phyloP scores from a whole-genome alignment of 2,888 invertebrate species.

The Gymnocheta viridis region DNA sequence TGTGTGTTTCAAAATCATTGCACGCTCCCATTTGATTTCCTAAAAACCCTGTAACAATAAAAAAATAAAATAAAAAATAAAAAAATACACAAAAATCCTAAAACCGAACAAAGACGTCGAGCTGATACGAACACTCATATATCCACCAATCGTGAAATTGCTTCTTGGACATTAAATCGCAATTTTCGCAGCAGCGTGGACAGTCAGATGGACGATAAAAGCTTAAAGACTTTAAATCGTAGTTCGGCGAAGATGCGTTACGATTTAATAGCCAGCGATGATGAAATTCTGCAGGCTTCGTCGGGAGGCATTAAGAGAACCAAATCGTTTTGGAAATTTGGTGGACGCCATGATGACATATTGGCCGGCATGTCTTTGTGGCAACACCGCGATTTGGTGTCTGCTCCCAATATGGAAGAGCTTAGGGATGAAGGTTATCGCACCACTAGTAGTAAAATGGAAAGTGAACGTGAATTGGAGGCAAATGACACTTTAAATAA shows the following conservation, averaged over 20 bases:
- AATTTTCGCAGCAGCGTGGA: constrained; percentile 80
- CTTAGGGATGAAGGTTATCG: constrained; percentile 73
- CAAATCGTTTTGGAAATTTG: constrained; percentile 93
- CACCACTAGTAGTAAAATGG: constrained; percentile 68
- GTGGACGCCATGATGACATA: constrained; percentile 87
- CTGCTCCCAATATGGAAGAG: constrained; percentile 77
- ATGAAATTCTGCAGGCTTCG: constrained; percentile 82
- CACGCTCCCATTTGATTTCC: constrained; percentile 32
- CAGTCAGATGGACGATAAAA: constrained; percentile 79
- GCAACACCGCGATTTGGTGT: constrained; percentile 92
- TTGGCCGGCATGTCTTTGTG: constrained; percentile 93
- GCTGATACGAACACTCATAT: constrained; percentile 78
- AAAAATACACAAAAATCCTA: too few relatives aligned
- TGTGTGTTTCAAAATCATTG: constrained; percentile 61
- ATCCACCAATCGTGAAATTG: constrained; percentile 76
- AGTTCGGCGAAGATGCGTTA: constrained; percentile 77
- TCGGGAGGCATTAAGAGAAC: constrained; percentile 88
- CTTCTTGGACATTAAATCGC: constrained; percentile 80
- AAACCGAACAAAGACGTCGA: constrained; percentile 68
- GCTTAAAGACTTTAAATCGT: constrained; percentile 74
- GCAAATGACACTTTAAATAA: constrained; percentile 76
- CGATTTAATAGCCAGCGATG: constrained; percentile 79
- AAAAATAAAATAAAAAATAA: too few relatives aligned
- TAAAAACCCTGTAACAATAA: constrained; percentile 16
- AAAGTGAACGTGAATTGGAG: constrained; percentile 59